Conservation (phyloP, 2,888 invertebrate species). For the Aspidiotus destructor region DNA sequence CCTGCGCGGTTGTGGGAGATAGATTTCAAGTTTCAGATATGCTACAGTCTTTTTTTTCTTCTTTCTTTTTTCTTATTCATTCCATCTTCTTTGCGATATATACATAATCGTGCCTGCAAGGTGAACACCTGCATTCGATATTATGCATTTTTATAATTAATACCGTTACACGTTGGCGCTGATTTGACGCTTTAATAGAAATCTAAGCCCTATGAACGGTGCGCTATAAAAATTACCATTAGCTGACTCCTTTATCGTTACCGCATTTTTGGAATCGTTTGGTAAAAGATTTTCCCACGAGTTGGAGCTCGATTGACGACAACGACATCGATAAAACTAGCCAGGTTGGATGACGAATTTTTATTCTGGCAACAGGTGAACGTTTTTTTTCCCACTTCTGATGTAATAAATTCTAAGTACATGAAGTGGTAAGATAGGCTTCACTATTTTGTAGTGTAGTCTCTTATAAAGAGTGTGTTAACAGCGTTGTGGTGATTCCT, state of each 20-base stretch:
- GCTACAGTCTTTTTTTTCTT: neutral
- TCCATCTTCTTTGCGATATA: slow-evolving; percentile 8
- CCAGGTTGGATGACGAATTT: too few relatives aligned
- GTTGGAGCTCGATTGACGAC: neutral
- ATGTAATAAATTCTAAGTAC: too few relatives aligned
- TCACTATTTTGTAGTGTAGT: too few relatives aligned
- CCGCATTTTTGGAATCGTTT: neutral
- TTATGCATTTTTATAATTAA: slow-evolving; percentile 16
- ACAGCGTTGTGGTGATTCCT: too few relatives aligned
- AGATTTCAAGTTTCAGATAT: slow-evolving; percentile 1
- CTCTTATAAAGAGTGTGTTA: too few relatives aligned
- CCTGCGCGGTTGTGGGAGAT: neutral
- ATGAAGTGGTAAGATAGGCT: too few relatives aligned
- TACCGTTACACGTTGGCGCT: slow-evolving; percentile 10
- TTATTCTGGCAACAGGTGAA: too few relatives aligned
- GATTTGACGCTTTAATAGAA: slow-evolving; percentile 9
- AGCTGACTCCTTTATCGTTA: neutral
- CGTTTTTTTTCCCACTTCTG: too few relatives aligned
- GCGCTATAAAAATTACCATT: neutral
- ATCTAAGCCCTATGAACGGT: neutral
- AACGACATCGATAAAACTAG: neutral
- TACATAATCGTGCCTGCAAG: slow-evolving; percentile 11
- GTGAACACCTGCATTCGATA: slow-evolving; percentile 12
- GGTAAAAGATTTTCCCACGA: neutral
- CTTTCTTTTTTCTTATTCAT: neutral